Conservation (phyloP, 2,888 invertebrate species). For the Elmis aenea region DNA sequence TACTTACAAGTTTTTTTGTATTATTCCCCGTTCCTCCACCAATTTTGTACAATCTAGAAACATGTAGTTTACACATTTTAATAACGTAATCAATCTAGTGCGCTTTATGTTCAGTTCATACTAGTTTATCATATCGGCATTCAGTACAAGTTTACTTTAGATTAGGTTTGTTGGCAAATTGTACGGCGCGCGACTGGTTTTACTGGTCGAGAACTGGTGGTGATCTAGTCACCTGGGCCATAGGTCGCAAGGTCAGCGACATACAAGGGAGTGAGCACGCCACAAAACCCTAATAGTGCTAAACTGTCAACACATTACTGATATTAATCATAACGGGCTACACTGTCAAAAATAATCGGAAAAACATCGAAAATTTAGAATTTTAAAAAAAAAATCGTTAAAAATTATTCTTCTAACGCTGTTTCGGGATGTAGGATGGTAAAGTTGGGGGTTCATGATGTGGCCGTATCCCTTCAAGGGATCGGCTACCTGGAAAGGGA, state of each 20-base stretch:
- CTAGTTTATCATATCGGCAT: too few relatives aligned
- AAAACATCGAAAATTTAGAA: background rate
- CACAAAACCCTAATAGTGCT: slow-evolving; percentile 47
- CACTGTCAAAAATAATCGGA: slow-evolving; percentile 6
- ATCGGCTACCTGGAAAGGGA: slow-evolving; percentile 40
- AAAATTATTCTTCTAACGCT: background rate
- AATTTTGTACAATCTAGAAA: too few relatives aligned
- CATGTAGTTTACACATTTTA: too few relatives aligned
- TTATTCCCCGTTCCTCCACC: too few relatives aligned
- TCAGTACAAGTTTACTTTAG: slow-evolving; percentile 16
- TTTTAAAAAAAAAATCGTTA: background rate
- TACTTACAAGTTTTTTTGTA: too few relatives aligned
- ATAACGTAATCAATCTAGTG: too few relatives aligned
- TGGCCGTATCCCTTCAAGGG: slow-evolving; percentile 31
- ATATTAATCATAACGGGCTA: slow-evolving; percentile 45
- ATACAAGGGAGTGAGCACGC: slow-evolving; percentile 48
- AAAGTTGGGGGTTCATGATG: too few relatives aligned
- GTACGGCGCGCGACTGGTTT: slow-evolving; percentile 32
- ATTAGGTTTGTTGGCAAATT: slow-evolving; percentile 44
- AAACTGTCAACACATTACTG: slow-evolving; percentile 48
- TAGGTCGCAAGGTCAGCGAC: slow-evolving; percentile 33
- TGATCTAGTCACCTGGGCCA: slow-evolving; percentile 38
- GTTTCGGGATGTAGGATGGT: too few relatives aligned
- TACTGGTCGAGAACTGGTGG: slow-evolving; percentile 35
- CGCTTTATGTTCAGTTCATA: too few relatives aligned